Evolutionary conservation across 2,113 vertebrate species (phyloP).

Genomic region (Limnothrissa miodon): DNA sequence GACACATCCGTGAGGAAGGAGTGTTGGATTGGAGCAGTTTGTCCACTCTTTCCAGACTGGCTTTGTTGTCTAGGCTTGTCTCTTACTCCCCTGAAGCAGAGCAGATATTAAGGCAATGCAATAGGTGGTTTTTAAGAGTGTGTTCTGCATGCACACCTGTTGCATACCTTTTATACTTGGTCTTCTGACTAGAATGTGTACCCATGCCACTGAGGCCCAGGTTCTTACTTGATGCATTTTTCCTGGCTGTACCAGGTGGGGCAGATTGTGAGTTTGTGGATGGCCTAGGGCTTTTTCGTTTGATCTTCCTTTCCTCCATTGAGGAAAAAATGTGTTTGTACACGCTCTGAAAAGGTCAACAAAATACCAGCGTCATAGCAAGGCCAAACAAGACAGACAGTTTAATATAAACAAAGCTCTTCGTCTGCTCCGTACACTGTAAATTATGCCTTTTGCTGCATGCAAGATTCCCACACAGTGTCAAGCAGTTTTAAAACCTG

Average conservation of each 20-base stretch:
- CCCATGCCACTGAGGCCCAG: conserved; percentile 75
- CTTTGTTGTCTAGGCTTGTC: conserved; percentile 83
- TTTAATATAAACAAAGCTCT: background rate
- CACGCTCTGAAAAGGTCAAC: background rate
- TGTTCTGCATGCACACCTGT: background rate
- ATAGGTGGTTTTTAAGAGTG: background rate
- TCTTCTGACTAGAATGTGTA: conserved; percentile 78
- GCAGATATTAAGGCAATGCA: too few species aligned
- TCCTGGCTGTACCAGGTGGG: conserved; percentile 73
- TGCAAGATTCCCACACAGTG: background rate
- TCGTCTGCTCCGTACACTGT: background rate
- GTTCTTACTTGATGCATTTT: conserved; percentile 74
- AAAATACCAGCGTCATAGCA: background rate
- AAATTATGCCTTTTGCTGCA: background rate
- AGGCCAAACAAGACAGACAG: background rate
- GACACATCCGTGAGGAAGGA: conserved; percentile 97
- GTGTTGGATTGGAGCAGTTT: conserved; percentile 84
- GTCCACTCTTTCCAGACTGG: conserved; percentile 74
- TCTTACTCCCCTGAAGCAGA: conserved; percentile 69
- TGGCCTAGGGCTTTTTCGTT: conserved; percentile 86
- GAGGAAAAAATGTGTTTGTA: background rate
- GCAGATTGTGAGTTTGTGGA: conserved; percentile 70
- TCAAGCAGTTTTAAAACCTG: background rate
- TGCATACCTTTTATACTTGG: conserved; percentile 81
- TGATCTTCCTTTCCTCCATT: conserved; percentile 93